Evolutionary conservation across 2,888 invertebrate species (phyloP).

Genomic region (Oligia strigilis): DNA sequence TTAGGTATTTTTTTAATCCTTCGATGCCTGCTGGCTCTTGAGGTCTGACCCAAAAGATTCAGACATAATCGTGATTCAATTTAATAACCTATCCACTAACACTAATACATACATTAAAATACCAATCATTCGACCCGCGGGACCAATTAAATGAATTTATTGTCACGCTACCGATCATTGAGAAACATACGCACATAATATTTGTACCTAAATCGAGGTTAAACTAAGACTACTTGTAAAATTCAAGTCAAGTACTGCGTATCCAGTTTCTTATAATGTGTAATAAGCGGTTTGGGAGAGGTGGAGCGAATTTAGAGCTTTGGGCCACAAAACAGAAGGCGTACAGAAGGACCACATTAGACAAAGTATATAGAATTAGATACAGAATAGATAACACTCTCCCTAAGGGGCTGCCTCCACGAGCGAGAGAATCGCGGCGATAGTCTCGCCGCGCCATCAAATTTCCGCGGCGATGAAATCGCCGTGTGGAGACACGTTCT

Average conservation of each 20-base stretch:
- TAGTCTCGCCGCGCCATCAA: too few relatives aligned
- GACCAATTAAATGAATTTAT: conserved; percentile 34
- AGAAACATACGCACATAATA: conserved; percentile 32
- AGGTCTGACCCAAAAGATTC: conserved; percentile 4
- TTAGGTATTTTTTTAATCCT: neutral
- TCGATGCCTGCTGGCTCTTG: neutral
- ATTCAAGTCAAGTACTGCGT: conserved; percentile 54
- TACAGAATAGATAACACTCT: neutral
- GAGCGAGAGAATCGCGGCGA: too few relatives aligned
- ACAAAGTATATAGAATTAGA: too few relatives aligned
- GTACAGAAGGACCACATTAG: conserved; percentile 12
- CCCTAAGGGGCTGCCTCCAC: too few relatives aligned
- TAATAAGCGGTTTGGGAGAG: conserved; percentile 57
- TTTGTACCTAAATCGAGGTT: conserved; percentile 52
- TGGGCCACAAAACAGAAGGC: neutral
- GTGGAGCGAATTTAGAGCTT: conserved; percentile 60
- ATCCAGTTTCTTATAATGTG: conserved; percentile 59
- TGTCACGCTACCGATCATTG: conserved; percentile 19
- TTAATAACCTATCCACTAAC: neutral
- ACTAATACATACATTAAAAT: conserved; percentile 35
- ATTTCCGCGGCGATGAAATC: too few relatives aligned
- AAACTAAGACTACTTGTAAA: conserved; percentile 43
- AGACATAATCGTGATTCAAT: neutral
- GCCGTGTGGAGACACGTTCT: too few relatives aligned
- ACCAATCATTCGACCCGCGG: conserved; percentile 3